Evolutionary conservation across 2,888 invertebrate species (phyloP).

Genomic region (Cheilosia vulpina): DNA sequence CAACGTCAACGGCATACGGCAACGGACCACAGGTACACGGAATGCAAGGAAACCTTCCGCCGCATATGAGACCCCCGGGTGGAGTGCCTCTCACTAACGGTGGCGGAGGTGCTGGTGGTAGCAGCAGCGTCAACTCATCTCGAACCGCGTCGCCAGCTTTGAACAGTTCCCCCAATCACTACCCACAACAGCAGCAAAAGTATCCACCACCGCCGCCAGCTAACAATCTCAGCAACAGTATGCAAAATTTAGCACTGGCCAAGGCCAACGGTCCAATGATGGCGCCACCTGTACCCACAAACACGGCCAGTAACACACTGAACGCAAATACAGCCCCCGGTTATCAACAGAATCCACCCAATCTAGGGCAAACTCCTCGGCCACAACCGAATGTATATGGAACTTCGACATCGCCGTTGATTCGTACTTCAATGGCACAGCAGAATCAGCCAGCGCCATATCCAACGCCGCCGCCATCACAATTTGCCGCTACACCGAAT

Average conservation of each 20-base stretch:
- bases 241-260: conserved; percentile 76
- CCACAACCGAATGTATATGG: conserved; percentile 66
- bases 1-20: conserved; percentile 41
- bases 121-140: conserved; percentile 81
- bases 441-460: conserved; percentile 39
- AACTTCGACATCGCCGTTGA: conserved; percentile 69
- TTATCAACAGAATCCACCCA: conserved; percentile 41
- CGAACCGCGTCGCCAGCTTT: conserved; percentile 81
- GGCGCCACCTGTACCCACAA: conserved; percentile 52
- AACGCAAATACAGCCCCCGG: conserved; percentile 62
- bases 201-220: conserved; percentile 20
- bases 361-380: conserved; percentile 30
- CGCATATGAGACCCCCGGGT: conserved; percentile 78
- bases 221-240: conserved; percentile 73
- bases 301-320: conserved; percentile 68
- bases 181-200: conserved; percentile 39
- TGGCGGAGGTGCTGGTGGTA: conserved; percentile 51
- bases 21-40: conserved; percentile 68
- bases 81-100: conserved; percentile 77
- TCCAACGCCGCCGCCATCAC: conserved; percentile 63
- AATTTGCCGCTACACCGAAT: conserved; percentile 59
- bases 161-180: conserved; percentile 74
- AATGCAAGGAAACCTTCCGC: conserved; percentile 77
- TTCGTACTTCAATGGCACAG: conserved; percentile 54
- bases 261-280: conserved; percentile 45